Conservation (phyloP, 2,888 invertebrate genomes). For the Hirtodrosophila confusa region DNA sequence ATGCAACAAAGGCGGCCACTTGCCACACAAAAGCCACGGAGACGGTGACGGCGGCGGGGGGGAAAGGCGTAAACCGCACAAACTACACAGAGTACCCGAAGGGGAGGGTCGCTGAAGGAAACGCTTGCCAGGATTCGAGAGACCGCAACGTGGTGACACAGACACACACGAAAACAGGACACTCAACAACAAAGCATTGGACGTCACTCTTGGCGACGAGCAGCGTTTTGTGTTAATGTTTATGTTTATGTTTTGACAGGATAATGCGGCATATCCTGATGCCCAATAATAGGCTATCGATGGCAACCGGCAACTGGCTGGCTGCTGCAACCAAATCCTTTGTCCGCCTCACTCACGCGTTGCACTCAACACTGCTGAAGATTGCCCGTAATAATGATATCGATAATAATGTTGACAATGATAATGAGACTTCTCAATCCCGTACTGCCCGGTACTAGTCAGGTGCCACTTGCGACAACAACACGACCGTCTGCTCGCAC, state of each 20-base stretch:
- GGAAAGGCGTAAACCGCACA: slow-evolving; percentile 47
- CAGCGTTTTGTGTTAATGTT: slow-evolving; percentile 4
- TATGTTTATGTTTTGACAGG: slow-evolving; percentile 47
- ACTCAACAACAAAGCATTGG: slow-evolving; percentile 38
- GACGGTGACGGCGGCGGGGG: slow-evolving; percentile 5
- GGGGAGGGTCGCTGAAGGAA: slow-evolving; percentile 1
- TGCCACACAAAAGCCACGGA: slow-evolving; percentile 45
- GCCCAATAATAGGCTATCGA: slow-evolving; percentile 9
- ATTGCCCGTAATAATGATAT: slow-evolving; percentile 18
- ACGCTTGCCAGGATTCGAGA: slow-evolving; percentile 34
- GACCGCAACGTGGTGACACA: slow-evolving; percentile 57
- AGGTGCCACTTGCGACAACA: slow-evolving; percentile 58
- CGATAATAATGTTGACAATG: slow-evolving; percentile 14
- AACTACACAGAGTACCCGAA: slow-evolving; percentile 33
- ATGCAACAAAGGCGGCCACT: slow-evolving; percentile 72
- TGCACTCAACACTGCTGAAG: slow-evolving; percentile 11
- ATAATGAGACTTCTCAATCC: slow-evolving; percentile 1
- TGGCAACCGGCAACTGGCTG: slow-evolving; percentile 1
- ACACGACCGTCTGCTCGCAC: slow-evolving; percentile 84
- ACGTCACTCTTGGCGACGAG: slow-evolving; percentile 50
- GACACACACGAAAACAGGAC: slow-evolving; percentile 7
- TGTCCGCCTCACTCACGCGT: slow-evolving; percentile 1
- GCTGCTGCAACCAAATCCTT: slow-evolving; percentile 16
- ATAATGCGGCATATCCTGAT: slow-evolving; percentile 57
- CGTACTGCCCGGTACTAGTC: slow-evolving; percentile 14